Evolutionary conservation across 2,113 vertebrate species (phyloP), one percentile per base, ranked within the genome.

Genomic region (Brachypodius melanocephalos): DNA sequence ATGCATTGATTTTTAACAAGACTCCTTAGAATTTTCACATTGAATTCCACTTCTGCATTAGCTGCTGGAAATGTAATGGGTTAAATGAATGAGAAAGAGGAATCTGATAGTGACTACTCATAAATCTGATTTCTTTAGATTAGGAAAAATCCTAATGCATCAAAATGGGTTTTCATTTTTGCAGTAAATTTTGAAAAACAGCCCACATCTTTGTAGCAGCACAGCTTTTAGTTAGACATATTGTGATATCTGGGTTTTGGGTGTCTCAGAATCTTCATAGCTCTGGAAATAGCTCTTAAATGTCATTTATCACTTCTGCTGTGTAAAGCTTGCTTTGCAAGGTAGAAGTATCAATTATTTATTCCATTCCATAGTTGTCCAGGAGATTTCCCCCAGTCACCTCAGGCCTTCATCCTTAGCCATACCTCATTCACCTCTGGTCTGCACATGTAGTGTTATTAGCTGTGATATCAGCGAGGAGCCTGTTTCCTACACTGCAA

Each of bases 161-260:
- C 31, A 75, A 76, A 68, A 73, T 16, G 5, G 36, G 13, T 22
- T 73, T 68, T 74, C 12, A 34, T 22, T 74, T 88, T 77, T 51
- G 7, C 24, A 59, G 32, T 6, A n/a, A 16, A 34, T 66, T 89
- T 78, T 69, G n/a, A 5, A 49, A 61, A 77, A 61, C 8, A 6
- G 8, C 17, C 25, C 10, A 9, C 1, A 0, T 4, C 9, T n/a
- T 49, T 17, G 15, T 58, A 76, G 36, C 3, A 76, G 17, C 6
- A 48, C 12, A 61, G 8, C 17, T 65, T 78, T 62, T 42, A 74
- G 29, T 65, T 32, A 67, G 28, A 58, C 2, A 21, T 25, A 43
- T 13, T 63, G 7, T 38, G 6, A 34, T 69, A 49, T 29, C 25
- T 34, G 6, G 5, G 5, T 26, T 84, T 52, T 25, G 10, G 2